Conservation (phyloP, 2,888 invertebrate genomes). For the Bruchidius siliquastri region DNA sequence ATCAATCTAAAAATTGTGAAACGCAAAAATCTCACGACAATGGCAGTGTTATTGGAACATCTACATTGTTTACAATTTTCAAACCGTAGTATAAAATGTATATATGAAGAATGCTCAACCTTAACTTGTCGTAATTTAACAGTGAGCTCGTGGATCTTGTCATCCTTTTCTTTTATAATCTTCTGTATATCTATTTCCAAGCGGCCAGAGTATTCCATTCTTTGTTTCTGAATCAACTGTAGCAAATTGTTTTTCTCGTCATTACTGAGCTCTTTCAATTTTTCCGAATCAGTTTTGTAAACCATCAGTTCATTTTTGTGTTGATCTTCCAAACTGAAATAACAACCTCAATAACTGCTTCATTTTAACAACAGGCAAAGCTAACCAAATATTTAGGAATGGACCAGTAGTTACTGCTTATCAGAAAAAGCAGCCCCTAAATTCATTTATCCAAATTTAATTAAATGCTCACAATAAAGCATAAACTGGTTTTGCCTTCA, state of each 20-base stretch:
- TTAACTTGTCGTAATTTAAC: constrained; percentile 43
- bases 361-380: no score
- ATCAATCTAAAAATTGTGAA: no score
- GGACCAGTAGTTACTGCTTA: no score
- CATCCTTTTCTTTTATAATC: constrained; percentile 44
- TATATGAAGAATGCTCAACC: constrained; percentile 32
- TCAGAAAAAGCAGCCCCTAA: no score
- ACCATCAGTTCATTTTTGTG: constrained; percentile 60
- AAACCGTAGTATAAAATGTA: no score
- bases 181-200: constrained; percentile 43
- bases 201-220: constrained; percentile 40
- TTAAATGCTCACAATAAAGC: no score
- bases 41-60: no score
- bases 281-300: constrained; percentile 61
- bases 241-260: constrained; percentile 44
- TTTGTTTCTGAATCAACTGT: constrained; percentile 44
- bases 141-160: constrained; percentile 48
- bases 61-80: no score
- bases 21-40: no score
- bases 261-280: constrained; percentile 35
- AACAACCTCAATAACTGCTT: neutral
- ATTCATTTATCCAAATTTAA: no score
- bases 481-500: no score
- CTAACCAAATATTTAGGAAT: no score
- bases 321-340: constrained; percentile 54